Base-by-base conservation (phyloP, 2,797 vertebrate genomes). In the Pitangus sulphuratus region DNA sequence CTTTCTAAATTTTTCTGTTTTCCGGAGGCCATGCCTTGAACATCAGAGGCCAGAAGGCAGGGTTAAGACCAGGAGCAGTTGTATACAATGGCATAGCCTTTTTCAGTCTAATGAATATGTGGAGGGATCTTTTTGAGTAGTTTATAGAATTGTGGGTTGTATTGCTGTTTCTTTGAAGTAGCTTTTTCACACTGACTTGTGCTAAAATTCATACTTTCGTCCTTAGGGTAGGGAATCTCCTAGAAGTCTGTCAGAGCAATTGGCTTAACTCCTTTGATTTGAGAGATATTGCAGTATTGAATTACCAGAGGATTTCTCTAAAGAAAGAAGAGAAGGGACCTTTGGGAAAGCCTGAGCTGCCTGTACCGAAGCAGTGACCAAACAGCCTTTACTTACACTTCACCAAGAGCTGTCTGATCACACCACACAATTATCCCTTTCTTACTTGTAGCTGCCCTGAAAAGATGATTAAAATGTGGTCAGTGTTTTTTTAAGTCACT, bases 91-190 rank as follows among this genome's bases (percentile, higher is more conserved):
- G n/a, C 90, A 72, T 91, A 77, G 58, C 54, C 90, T 66, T 84
- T 90, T 92, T 82, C 87, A 83, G 69, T 68, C 68, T 90, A 74
- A 75, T 95, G 81, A 89, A 77, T 92, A 86, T 44, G 45, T 83
- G 79, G 56, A 72, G 37, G 37, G 66, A 96, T 92, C 86, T 82
- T 93, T 95, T 87, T 65, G 93, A 95, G 89, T 54, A 50, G 64
- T 80, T 90, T 65, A 64, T 74, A 77, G 77, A 93, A 89, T 77
- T 87, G 74, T 60, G 66, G 70, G 68, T 94, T 93, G 50, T 92
- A 54, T 71, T 54, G 35, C 61, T 84, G 9, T 78, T 85, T 77
- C 93, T 96, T 97, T 97, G 95, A 96, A 94, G 92, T 91, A 65
- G 79, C 54, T 91, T 93, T 94, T 96, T 95, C 93, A 92, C 93